Evolutionary conservation across 2,797 vertebrate genomes (phyloP).

Genomic region (Cygnus olor): DNA sequence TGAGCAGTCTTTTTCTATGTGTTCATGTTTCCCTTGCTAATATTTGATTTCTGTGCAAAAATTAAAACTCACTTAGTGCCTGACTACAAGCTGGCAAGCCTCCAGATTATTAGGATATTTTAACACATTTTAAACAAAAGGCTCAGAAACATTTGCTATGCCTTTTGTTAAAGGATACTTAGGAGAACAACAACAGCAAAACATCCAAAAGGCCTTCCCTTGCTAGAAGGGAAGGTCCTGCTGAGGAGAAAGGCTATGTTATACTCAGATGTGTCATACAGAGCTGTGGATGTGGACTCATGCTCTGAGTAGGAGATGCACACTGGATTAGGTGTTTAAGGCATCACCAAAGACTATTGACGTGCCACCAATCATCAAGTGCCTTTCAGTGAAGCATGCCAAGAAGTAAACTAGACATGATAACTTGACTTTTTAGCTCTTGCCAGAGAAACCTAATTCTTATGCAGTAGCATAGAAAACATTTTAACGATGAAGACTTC

Average conservation of each 20-base stretch:
- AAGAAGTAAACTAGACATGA: constrained; percentile 20
- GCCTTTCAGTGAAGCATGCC: background rate
- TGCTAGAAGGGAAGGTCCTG: background rate
- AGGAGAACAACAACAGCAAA: background rate
- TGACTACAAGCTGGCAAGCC: constrained; percentile 1
- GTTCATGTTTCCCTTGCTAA: constrained; percentile 44
- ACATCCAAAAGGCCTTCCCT: background rate
- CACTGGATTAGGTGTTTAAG: background rate
- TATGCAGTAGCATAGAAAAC: constrained; percentile 35
- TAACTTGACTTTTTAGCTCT: constrained; percentile 21
- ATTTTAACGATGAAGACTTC: constrained; percentile 48
- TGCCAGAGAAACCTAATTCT: constrained; percentile 48
- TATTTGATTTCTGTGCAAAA: constrained; percentile 60
- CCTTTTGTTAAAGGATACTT: background rate
- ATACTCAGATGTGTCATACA: background rate
- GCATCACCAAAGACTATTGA: background rate
- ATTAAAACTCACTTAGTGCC: constrained; percentile 40
- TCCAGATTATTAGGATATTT: constrained; percentile 28
- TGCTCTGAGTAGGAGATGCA: background rate
- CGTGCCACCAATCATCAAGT: background rate
- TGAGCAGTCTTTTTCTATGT: constrained; percentile 39
- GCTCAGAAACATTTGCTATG: background rate
- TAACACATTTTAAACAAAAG: constrained; percentile 24
- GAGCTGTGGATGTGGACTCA: background rate
- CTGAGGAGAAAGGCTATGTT: background rate